Conservation (phyloP, 2,797 vertebrate genomes). For the Iguana delicatissima region DNA sequence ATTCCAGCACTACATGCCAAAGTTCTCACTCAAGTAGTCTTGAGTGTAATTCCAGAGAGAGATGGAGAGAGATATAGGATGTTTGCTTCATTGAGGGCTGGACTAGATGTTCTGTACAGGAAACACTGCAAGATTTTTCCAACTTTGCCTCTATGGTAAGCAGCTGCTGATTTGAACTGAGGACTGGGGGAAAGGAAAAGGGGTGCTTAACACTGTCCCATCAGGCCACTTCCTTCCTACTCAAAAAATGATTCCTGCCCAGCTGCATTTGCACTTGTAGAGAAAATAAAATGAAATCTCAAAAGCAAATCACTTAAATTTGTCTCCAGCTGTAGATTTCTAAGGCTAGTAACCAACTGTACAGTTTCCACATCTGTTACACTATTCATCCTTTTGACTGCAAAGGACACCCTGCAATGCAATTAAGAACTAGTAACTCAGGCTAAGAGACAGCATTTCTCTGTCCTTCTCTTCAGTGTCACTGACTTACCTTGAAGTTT, state of each 20-base stretch:
- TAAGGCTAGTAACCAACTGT: not conserved
- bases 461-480: too few species aligned
- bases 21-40: too few species aligned
- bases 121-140: not conserved
- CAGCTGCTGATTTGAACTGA: not conserved
- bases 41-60: not conserved
- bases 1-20: too few species aligned
- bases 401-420: too few species aligned
- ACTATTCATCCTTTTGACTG: too few species aligned
- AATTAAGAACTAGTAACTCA: not conserved
- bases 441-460: not conserved
- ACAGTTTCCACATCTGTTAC: too few species aligned
- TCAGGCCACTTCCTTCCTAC: not conserved
- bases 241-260: not conserved
- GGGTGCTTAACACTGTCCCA: not conserved
- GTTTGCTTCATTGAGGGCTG: not conserved
- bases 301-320: not conserved
- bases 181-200: not conserved
- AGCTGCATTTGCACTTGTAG: not conserved
- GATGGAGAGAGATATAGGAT: not conserved
- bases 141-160: not conserved
- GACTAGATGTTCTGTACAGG: not conserved
- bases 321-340: not conserved
- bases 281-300: not conserved
- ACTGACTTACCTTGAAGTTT: slow-evolving; percentile 79